Percentiles rank a stretch among this genome's conserved stretches.
Evolutionary conservation across 23 tunicate species (phyloP).

Genomic region (Halocynthia roretzi): DNA sequence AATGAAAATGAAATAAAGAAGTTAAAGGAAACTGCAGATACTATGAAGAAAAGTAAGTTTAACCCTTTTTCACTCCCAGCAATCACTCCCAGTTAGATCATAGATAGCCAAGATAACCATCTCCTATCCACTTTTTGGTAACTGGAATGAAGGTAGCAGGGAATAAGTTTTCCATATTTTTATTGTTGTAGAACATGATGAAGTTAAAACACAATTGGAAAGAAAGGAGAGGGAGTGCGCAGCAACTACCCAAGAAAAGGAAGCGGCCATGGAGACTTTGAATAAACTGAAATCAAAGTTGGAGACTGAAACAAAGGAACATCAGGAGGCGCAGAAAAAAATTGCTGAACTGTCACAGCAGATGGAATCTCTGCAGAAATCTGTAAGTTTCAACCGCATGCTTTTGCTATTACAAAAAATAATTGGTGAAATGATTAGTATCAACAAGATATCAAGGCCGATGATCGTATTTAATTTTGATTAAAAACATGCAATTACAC

Average conservation of each 20-base stretch:
- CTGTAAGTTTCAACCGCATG: constrained; percentile 35
- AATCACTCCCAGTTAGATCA: neutral
- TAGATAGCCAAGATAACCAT: neutral
- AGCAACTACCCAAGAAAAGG: constrained; percentile 73
- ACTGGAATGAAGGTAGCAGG: neutral
- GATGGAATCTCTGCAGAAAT: constrained; percentile 40
- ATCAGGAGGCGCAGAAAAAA: constrained; percentile 22
- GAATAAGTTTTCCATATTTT: neutral
- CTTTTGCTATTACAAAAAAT: too few relatives aligned
- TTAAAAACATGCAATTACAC: too few relatives aligned
- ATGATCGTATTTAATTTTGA: too few relatives aligned
- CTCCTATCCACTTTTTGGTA: neutral
- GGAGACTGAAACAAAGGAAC: constrained; percentile 57
- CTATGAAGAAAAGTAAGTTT: constrained; percentile 68
- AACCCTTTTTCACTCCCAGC: neutral
- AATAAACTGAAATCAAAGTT: constrained; percentile 77
- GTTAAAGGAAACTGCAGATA: constrained; percentile 86
- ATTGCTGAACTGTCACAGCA: constrained; percentile 48
- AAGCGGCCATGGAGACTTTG: constrained; percentile 79
- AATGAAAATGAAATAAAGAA: constrained; percentile 84
- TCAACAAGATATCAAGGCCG: too few relatives aligned
- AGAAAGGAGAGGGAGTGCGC: constrained; percentile 90
- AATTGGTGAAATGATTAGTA: too few relatives aligned
- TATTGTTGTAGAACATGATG: constrained; percentile 64
- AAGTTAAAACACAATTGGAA: constrained; percentile 58